Evolutionary conservation across 2,113 vertebrate species (phyloP).

Genomic region (Atlantisia rogersi): DNA sequence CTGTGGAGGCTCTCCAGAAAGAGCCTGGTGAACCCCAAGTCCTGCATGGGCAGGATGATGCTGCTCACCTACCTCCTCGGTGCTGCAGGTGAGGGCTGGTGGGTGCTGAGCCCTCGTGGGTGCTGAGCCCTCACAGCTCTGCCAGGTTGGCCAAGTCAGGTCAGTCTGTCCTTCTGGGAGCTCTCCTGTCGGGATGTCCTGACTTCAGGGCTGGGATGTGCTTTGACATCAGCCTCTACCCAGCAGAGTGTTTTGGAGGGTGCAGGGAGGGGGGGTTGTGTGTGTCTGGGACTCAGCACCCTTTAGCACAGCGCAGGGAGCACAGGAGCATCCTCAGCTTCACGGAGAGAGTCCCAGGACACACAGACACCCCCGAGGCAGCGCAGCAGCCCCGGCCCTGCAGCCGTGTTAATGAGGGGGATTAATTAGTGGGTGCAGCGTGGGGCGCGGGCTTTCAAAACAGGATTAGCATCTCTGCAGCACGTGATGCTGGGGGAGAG

Average conservation of each 20-base stretch:
- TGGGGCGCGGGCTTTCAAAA: neutral
- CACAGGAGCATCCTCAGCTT: neutral
- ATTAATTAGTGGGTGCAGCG: neutral
- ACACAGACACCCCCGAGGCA: neutral
- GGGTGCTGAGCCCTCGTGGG: fast-evolving
- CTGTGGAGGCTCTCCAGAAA: neutral
- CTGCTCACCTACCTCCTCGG: neutral
- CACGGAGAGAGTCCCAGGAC: no score
- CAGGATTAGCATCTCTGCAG: neutral
- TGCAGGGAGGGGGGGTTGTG: no score
- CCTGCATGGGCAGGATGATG: fast-evolving
- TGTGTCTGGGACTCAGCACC: neutral
- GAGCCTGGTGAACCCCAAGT: neutral
- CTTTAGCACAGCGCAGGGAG: neutral
- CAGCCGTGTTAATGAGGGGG: neutral
- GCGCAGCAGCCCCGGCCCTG: fast-evolving
- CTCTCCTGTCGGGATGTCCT: neutral
- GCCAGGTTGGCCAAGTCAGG: neutral
- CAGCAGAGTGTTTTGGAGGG: fast-evolving
- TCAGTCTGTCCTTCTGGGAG: neutral
- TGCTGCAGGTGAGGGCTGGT: neutral
- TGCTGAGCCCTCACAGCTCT: neutral
- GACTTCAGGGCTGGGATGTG: neutral
- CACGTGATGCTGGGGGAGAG: neutral
- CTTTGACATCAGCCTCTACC: neutral